phyloP scores from a whole-genome alignment of 2,888 invertebrate genomes.

The Drosophila monieri region DNA sequence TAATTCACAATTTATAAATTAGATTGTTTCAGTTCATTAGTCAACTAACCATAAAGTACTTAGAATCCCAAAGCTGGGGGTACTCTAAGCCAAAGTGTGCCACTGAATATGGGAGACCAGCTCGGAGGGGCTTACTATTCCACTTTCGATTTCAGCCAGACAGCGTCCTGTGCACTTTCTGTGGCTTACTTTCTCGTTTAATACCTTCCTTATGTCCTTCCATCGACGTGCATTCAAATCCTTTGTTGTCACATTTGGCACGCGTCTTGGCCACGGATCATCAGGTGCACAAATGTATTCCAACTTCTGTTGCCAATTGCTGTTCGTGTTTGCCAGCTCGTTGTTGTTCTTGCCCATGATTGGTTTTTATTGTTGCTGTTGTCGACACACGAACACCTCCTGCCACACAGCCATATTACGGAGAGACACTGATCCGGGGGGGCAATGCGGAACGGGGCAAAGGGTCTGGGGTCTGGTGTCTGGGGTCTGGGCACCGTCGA shows the following conservation, averaged over 20 bases:
- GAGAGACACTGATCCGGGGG: constrained; percentile 47
- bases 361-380: constrained; percentile 73
- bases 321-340: constrained; percentile 9
- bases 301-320: constrained; percentile 39
- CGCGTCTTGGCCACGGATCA: constrained; percentile 64
- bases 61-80: not conserved
- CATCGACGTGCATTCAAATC: constrained; percentile 45
- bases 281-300: constrained; percentile 63
- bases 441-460: constrained; percentile 13
- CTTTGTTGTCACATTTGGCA: constrained; percentile 73
- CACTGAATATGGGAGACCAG: not conserved
- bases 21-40: not conserved
- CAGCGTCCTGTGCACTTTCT: constrained; percentile 5
- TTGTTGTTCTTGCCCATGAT: constrained; percentile 57
- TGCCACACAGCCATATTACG: constrained; percentile 16
- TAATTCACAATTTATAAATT: not conserved
- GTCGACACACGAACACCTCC: constrained; percentile 71
- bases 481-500: constrained; percentile 2
- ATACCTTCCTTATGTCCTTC: constrained; percentile 20
- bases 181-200: constrained; percentile 6
- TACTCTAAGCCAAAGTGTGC: constrained; percentile 22
- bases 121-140: constrained; percentile 5
- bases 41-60: not conserved
- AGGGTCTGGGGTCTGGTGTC: not conserved
- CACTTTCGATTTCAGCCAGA: constrained; percentile 49